Conservation (phyloP, 2,113 vertebrate species). For the Myotis yumanensis region DNA sequence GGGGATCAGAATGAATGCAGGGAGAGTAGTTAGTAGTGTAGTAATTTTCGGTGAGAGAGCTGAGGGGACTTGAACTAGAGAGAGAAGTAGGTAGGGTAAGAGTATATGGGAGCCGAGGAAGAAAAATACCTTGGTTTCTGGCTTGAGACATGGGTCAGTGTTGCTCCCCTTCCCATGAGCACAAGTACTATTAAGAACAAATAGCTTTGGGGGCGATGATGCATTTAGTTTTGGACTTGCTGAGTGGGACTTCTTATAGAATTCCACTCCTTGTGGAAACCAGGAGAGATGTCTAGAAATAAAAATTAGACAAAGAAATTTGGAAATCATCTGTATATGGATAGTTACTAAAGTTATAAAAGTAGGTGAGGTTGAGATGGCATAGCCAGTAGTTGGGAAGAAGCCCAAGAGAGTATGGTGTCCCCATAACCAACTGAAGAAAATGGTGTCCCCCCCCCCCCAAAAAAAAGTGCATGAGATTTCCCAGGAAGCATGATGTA, state of each 20-base stretch:
- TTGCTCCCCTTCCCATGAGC: not conserved
- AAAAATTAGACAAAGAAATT: not conserved
- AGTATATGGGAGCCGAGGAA: not conserved
- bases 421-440: not conserved
- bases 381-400: not conserved
- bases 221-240: conserved; percentile 10
- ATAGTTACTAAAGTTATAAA: conserved; percentile 18
- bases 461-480: not conserved
- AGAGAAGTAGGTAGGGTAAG: not conserved
- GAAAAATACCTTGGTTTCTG: conserved; percentile 8
- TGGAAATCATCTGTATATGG: not conserved
- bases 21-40: not conserved
- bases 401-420: not conserved
- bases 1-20: not conserved
- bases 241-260: conserved; percentile 5
- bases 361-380: not conserved
- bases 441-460: not conserved
- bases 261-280: not conserved
- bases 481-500: not conserved
- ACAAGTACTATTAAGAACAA: not conserved
- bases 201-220: not conserved
- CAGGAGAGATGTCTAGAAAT: not conserved
- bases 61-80: not conserved
- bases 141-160: not conserved
- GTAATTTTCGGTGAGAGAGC: not conserved